Evolutionary conservation across 2,797 vertebrate genomes (phyloP), one percentile per base, ranked within the genome.

Genomic region (Poecilia wingei): DNA sequence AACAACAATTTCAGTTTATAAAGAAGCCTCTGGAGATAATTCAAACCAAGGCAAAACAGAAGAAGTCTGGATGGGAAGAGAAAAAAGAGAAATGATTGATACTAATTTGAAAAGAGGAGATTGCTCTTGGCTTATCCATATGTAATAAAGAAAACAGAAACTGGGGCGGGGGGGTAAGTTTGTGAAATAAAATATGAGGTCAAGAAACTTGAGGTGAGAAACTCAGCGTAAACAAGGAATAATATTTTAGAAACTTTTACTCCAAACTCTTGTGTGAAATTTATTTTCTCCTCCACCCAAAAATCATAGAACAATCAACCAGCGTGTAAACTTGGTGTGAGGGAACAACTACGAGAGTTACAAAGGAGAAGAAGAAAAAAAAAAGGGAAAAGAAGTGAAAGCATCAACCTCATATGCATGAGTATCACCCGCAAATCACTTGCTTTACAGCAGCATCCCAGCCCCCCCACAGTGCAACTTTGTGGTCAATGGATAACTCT

Each of bases 381-480:
- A 69, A 69, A n/a, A 70, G 13, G 2, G 25, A 28, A 45, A 28
- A 39, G 36, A 39, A 39, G 9, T 5, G 68, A 70, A 47, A 41
- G 81, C 72, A 83, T 89, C 81, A 88, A 78, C 28, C 75, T 57
- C 55, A 72, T 76, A 80, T 47, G 16, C 68, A 83, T 47, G 18
- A 53, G 74, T 79, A 46, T 64, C 86, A 86, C 84, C 80, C 43
- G 59, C 31, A 88, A 90, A 90, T 84, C 82, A 91, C 82, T 73
- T 68, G 81, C 71, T 85, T 87, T 79, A 86, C 71, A 87, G 46
- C 45, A 71, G 72, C 76, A 55, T 4, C n/a, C 36, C 47, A 7
- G 28, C 33, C 20, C 49, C 47, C 82, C 75, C 55, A 78, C 73
- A 28, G 72, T 86, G 87, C 76, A 84, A 80, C 84, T 82, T 80